Evolutionary conservation across 2,113 vertebrate genomes (phyloP).

Genomic region (Leucosticte australis): DNA sequence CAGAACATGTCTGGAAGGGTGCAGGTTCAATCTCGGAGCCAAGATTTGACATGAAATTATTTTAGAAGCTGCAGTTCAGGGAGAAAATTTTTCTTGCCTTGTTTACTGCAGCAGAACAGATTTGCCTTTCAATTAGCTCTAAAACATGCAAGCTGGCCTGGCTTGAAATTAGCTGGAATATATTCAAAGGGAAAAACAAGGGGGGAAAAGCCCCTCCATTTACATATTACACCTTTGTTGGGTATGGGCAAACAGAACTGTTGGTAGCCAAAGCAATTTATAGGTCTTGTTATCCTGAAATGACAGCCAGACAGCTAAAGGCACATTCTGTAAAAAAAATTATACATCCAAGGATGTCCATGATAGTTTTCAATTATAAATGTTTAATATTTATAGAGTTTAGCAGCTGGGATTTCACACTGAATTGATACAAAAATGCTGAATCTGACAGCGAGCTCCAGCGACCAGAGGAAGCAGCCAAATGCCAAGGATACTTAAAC

Average conservation of each 20-base stretch:
- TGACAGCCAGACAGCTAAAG: background rate
- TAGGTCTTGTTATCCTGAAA: background rate
- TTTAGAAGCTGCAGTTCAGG: background rate
- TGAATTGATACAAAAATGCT: background rate
- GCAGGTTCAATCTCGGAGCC: background rate
- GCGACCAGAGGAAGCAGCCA: background rate
- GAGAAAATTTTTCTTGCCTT: background rate
- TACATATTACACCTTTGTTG: background rate
- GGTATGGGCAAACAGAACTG: background rate
- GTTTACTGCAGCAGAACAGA: background rate
- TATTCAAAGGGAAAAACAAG: background rate
- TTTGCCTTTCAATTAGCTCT: conserved; percentile 32
- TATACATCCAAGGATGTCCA: background rate
- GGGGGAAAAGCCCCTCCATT: background rate
- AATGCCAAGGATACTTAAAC: background rate
- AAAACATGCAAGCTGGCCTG: background rate
- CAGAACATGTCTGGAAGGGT: background rate
- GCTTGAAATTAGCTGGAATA: conserved; percentile 23
- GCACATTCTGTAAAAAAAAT: background rate
- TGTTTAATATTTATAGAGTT: background rate
- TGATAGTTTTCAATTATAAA: background rate
- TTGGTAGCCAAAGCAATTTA: background rate
- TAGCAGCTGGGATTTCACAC: conserved; percentile 21
- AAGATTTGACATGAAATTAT: background rate
- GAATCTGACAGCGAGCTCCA: background rate